Percentiles rank a stretch among this genome's conserved stretches.
phyloP scores from a whole-genome alignment of 2,113 vertebrate species.

The Heterotis niloticus region DNA sequence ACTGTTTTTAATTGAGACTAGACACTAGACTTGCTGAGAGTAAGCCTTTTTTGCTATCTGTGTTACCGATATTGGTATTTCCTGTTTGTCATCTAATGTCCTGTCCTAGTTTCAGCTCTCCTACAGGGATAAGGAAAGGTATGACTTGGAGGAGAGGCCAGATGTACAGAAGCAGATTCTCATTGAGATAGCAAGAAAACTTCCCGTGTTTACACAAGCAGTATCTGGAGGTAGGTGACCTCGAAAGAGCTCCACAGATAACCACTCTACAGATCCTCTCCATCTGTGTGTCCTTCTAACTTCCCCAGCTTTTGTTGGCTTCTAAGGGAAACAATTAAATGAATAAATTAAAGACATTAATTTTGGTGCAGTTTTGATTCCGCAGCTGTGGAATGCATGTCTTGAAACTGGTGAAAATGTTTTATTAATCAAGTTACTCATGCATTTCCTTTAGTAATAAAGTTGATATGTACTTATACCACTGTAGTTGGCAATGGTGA shows the following conservation, averaged over 20 bases:
- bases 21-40: no score
- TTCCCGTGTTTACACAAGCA: slow-evolving; percentile 85
- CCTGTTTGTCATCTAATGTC: neutral
- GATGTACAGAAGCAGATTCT: slow-evolving; percentile 92
- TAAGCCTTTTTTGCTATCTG: neutral
- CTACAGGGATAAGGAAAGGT: slow-evolving; percentile 85
- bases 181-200: slow-evolving; percentile 78
- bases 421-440: neutral
- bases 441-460: no score
- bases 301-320: no score
- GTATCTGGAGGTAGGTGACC: slow-evolving; percentile 77
- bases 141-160: slow-evolving; percentile 86
- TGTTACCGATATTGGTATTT: neutral
- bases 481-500: no score
- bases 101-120: slow-evolving; percentile 83
- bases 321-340: no score
- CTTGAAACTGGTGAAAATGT: neutral
- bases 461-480: no score
- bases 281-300: slow-evolving; percentile 18
- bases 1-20: no score
- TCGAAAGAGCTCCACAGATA: neutral
- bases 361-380: no score
- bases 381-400: no score
- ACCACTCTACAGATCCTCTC: neutral
- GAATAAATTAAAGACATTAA: no score